These are phyloP conservation scores for Pseudobourletiella spinata DNA, from an alignment of 1,140 invertebrate species.

Conservation along the genomic window DNA sequence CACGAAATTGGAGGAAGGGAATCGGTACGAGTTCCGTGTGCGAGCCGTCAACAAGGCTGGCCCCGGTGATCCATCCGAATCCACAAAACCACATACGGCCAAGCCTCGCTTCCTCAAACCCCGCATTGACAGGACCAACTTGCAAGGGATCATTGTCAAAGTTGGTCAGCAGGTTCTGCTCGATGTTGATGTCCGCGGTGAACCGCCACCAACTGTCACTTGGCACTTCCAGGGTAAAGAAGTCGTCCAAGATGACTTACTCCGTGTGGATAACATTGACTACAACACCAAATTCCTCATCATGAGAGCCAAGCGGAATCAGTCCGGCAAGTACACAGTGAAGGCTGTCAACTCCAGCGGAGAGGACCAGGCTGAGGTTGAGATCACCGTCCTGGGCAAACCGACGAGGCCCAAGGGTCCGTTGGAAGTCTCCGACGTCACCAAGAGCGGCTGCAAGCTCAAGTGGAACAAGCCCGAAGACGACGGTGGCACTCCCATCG, in stretches of 20 bases:
- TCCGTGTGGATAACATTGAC: slow-evolving; percentile 74
- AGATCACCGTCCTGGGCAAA: slow-evolving; percentile 71
- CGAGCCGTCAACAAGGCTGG: slow-evolving; percentile 88
- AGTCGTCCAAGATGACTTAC: slow-evolving; percentile 53
- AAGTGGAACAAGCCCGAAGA: slow-evolving; percentile 84
- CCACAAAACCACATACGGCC: slow-evolving; percentile 82
- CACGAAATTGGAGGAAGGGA: slow-evolving; percentile 82
- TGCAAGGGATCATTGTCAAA: slow-evolving; percentile 75
- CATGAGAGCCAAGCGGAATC: slow-evolving; percentile 63
- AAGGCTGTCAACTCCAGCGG: slow-evolving; percentile 88
- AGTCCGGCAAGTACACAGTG: slow-evolving; percentile 86
- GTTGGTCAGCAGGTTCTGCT: slow-evolving; percentile 81
- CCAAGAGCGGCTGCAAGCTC: slow-evolving; percentile 86
- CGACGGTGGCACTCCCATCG: slow-evolving; percentile 82
- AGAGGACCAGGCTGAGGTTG: slow-evolving; percentile 83
- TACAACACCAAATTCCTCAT: slow-evolving; percentile 86
- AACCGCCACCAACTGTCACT: slow-evolving; percentile 82
- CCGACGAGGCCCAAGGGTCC: slow-evolving; percentile 68
- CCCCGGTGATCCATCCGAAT: slow-evolving; percentile 71
- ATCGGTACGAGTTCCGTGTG: slow-evolving; percentile 87
- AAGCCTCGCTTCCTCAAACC: slow-evolving; percentile 91
- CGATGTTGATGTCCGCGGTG: slow-evolving; percentile 85
- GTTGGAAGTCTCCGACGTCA: slow-evolving; percentile 77
- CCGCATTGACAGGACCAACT: slow-evolving; percentile 80
- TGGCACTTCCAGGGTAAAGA: slow-evolving; percentile 80